Percentiles rank a stretch among this genome's conserved stretches.
Evolutionary conservation across 2,113 vertebrate species (phyloP).

Genomic region (Gambusia holbrooki): DNA sequence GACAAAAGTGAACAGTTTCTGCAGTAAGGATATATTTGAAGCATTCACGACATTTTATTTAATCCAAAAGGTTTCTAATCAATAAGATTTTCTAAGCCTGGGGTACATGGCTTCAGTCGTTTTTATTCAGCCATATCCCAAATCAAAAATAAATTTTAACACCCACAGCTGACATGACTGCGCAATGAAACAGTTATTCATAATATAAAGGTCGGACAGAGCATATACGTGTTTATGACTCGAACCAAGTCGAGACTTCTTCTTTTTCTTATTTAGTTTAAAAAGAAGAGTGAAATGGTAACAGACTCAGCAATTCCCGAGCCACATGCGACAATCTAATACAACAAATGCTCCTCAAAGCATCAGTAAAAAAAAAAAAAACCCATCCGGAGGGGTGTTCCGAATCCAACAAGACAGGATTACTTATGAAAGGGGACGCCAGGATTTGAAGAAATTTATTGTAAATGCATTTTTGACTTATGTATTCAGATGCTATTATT

Average conservation of each 20-base stretch:
- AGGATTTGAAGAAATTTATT: neutral
- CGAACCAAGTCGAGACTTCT: neutral
- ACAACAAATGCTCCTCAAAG: slow-evolving; percentile 62
- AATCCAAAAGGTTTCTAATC: neutral
- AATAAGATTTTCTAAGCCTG: neutral
- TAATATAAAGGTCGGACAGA: accelerated
- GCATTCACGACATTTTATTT: neutral
- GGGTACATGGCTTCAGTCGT: slow-evolving; percentile 10
- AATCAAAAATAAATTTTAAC: slow-evolving; percentile 43
- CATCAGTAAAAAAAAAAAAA: slow-evolving; percentile 11
- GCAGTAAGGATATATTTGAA: neutral
- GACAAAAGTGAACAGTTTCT: neutral
- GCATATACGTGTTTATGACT: neutral
- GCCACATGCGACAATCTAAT: slow-evolving; percentile 65
- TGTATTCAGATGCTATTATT: accelerated
- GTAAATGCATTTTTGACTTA: neutral
- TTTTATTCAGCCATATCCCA: slow-evolving; percentile 44
- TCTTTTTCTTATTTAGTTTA: neutral
- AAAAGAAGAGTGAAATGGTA: neutral
- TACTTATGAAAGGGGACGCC: accelerated
- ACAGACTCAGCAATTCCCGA: slow-evolving; percentile 28
- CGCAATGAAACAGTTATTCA: neutral
- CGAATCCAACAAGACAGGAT: neutral
- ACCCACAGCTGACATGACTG: neutral
- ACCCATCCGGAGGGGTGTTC: slow-evolving; percentile 40